Evolutionary conservation across 1,140 invertebrate species (phyloP).

Genomic region (Papilio xuthus): DNA sequence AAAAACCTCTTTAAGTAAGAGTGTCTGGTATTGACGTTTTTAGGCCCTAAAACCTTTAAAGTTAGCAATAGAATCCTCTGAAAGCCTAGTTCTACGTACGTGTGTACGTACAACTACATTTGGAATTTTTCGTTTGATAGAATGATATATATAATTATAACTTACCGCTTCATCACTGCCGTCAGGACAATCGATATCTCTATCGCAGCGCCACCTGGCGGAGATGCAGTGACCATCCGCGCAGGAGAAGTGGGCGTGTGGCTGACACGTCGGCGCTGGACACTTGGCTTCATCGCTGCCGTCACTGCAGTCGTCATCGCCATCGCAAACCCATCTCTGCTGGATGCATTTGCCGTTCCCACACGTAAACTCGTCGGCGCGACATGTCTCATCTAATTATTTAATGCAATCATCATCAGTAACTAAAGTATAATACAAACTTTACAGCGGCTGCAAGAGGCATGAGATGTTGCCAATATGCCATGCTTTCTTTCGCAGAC

Average conservation of each 20-base stretch:
- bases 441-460: background rate
- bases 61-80: no score
- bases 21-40: no score
- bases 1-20: background rate
- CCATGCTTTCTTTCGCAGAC: no score
- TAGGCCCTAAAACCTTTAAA: no score
- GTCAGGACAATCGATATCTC: conserved; percentile 91
- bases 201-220: conserved; percentile 91
- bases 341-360: conserved; percentile 94
- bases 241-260: conserved; percentile 87
- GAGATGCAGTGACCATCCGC: conserved; percentile 86
- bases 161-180: conserved; percentile 89
- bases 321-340: conserved; percentile 93
- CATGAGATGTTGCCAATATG: background rate
- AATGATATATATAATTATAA: background rate
- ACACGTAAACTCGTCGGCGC: conserved; percentile 94
- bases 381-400: conserved; percentile 89
- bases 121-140: no score
- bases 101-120: background rate
- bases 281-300: conserved; percentile 91
- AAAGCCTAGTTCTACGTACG: no score
- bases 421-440: background rate
- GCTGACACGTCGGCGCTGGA: conserved; percentile 85
- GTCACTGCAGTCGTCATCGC: conserved; percentile 93
- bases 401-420: background rate